Conservation (phyloP, 2,797 vertebrate genomes). For the Pipistrellus pygmaeus region DNA sequence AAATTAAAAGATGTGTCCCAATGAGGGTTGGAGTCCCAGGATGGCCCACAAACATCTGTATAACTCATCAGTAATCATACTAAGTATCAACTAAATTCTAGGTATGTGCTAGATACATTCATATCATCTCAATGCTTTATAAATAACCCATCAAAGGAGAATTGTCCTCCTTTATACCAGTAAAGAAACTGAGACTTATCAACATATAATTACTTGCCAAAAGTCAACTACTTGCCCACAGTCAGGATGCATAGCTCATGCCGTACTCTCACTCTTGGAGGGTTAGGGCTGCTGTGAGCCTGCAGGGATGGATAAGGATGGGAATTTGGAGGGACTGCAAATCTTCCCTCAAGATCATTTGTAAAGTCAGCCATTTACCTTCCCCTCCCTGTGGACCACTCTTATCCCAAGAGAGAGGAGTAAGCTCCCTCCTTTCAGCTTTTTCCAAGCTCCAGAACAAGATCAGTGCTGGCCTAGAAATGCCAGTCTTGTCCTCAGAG, state of each 20-base stretch:
- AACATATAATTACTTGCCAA: slow-evolving; percentile 13
- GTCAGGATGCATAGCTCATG: neutral
- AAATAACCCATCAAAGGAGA: neutral
- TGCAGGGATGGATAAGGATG: neutral
- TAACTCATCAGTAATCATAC: neutral
- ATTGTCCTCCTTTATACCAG: neutral
- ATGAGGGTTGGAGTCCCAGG: neutral
- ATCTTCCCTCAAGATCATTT: neutral
- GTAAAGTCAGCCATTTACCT: neutral
- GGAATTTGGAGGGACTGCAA: neutral
- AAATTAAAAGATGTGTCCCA: neutral
- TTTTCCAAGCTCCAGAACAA: slow-evolving; percentile 17
- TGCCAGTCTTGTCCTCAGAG: slow-evolving; percentile 12
- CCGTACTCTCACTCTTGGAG: neutral
- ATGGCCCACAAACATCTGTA: neutral
- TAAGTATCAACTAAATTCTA: slow-evolving; percentile 15
- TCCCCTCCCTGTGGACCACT: neutral
- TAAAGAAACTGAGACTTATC: slow-evolving; percentile 25
- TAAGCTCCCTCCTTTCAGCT: neutral
- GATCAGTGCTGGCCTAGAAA: slow-evolving; percentile 34
- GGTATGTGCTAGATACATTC: neutral
- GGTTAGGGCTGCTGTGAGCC: neutral
- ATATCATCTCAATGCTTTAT: neutral
- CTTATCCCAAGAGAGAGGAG: neutral
- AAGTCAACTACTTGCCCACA: neutral